Evolutionary conservation across 2,888 invertebrate species (phyloP).

Genomic region (Microctonus hyperodae): DNA sequence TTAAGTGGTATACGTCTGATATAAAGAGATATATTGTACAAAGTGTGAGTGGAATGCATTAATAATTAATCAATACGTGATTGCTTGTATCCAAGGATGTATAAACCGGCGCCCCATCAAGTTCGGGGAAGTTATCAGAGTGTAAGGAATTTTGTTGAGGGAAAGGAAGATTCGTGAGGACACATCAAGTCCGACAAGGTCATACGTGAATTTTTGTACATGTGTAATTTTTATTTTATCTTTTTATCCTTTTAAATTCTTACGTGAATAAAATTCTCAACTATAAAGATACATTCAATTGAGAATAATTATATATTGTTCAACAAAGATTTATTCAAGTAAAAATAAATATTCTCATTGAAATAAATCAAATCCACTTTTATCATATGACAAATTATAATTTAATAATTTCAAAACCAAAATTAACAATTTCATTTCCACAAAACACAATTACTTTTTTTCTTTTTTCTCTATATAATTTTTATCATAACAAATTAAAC

Average conservation of each 20-base stretch:
- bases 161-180: too few relatives aligned
- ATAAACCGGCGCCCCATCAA: slow-evolving; percentile 10
- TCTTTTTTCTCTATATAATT: too few relatives aligned
- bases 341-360: too few relatives aligned
- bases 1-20: not conserved
- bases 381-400: too few relatives aligned
- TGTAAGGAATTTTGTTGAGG: too few relatives aligned
- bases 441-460: too few relatives aligned
- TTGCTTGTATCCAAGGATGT: slow-evolving; percentile 6
- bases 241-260: slow-evolving; percentile 7
- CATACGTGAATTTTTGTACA: slow-evolving; percentile 19
- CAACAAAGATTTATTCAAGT: not conserved
- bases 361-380: too few relatives aligned
- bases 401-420: too few relatives aligned
- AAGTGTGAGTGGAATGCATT: slow-evolving; percentile 22
- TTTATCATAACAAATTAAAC: too few relatives aligned
- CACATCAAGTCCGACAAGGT: slow-evolving; percentile 28
- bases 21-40: not conserved
- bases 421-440: too few relatives aligned
- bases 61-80: slow-evolving; percentile 31
- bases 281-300: slow-evolving; percentile 32
- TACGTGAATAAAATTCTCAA: slow-evolving; percentile 38
- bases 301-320: too few relatives aligned
- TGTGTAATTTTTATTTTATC: not conserved
- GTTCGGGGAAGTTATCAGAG: slow-evolving; percentile 17